Evolutionary conservation across 2,113 vertebrate genomes (phyloP).

Genomic region (Chloropsis hardwickii): DNA sequence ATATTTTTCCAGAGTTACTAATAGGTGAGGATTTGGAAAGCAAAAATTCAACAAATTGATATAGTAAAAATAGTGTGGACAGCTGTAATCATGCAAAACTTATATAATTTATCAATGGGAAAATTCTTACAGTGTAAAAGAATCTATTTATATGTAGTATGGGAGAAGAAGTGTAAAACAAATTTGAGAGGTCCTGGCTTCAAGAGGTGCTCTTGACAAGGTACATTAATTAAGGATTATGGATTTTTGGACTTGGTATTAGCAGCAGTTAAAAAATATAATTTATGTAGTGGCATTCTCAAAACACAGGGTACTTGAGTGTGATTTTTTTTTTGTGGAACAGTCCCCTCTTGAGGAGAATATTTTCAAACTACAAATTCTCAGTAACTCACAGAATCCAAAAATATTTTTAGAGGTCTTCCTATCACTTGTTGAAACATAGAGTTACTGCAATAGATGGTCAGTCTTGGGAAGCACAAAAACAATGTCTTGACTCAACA

Average conservation of each 20-base stretch:
- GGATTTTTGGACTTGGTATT: not conserved
- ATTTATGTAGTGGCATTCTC: not conserved
- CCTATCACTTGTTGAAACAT: not conserved
- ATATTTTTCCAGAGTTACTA: not conserved
- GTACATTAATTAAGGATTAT: conserved; percentile 31
- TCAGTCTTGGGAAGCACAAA: not conserved
- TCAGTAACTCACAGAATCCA: not conserved
- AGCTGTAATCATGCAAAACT: not conserved
- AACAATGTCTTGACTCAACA: not conserved
- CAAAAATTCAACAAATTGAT: not conserved
- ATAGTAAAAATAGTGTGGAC: not conserved
- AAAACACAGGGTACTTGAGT: not conserved
- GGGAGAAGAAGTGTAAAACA: not conserved
- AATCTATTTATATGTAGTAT: not conserved
- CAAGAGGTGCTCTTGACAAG: conserved; percentile 1
- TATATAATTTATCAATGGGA: not conserved
- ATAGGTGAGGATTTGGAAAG: not conserved
- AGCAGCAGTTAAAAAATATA: not conserved
- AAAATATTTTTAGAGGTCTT: not conserved
- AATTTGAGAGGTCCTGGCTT: not conserved
- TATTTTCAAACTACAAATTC: not conserved
- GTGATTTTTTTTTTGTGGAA: conserved; percentile 20
- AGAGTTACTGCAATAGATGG: not conserved
- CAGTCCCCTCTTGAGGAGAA: conserved; percentile 10
- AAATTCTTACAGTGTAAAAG: not conserved